phyloP scores from a whole-genome alignment of 2,113 vertebrate species.

The Noctilio leporinus region DNA sequence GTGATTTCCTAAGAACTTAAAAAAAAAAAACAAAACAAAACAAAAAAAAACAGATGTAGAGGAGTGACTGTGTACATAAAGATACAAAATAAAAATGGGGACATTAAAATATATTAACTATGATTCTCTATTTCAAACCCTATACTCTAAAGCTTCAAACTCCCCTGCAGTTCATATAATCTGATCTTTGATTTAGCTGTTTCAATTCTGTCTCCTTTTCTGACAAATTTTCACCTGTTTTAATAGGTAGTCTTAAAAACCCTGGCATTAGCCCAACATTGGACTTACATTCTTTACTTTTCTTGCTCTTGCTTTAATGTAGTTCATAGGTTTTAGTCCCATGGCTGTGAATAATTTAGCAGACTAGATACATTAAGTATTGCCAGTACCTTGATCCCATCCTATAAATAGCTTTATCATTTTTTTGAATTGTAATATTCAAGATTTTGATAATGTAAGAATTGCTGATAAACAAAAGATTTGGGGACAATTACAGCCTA shows the following conservation, averaged over 20 bases:
- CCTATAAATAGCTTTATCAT: background rate
- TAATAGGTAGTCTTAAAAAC: background rate
- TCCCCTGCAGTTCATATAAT: background rate
- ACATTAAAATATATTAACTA: background rate
- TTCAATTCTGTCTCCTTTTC: background rate
- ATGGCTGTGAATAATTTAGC: background rate
- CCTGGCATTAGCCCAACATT: background rate
- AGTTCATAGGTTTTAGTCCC: background rate
- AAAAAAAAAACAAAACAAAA: no score
- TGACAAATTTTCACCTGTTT: background rate
- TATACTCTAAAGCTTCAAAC: background rate
- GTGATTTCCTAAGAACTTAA: background rate
- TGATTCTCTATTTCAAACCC: background rate
- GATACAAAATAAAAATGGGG: background rate
- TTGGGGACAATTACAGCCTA: background rate
- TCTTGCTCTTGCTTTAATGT: background rate
- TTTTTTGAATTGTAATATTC: background rate
- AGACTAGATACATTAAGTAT: background rate
- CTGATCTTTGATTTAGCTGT: background rate
- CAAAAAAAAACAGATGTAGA: background rate
- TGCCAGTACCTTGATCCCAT: background rate
- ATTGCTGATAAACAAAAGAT: background rate
- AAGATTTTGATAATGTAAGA: background rate
- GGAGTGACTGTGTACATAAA: background rate
- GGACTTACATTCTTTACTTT: background rate